Evolutionary conservation across 2,113 vertebrate genomes (phyloP), one percentile per base, ranked within the genome.

Genomic region (Collichthys lucidus): DNA sequence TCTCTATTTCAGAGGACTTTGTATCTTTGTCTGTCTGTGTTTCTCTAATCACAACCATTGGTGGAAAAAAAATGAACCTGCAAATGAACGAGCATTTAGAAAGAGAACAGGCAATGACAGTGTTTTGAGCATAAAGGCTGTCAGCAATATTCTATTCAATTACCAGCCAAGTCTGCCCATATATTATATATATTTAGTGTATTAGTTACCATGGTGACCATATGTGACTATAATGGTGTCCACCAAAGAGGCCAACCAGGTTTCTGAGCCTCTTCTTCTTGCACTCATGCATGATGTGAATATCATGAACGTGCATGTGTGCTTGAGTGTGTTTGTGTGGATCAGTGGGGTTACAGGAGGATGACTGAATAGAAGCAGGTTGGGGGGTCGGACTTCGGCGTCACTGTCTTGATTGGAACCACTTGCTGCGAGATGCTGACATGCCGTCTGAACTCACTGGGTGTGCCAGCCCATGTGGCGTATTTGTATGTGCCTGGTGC

Each of bases 361-460:
- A 74, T 17, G 82, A 83, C 53, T 86, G 69, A 50, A 79, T 0
- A 62, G 24, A 52, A 40, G 66, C 73, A 40, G 80, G 44, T 40
- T 40, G 72, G 79, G 84, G 77, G 80, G 83, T 81, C 66, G 65
- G 59, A 80, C 65, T 76, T 77, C 79, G 74, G 78, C 78, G 61
- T 81, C 78, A 6, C 77, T 62, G 85, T 77, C 70, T 79, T 82
- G 81, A 91, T 74, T 83, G 72, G 66, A 81, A 79, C 16, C 40
- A n/a, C 75, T 89, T n/a, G 44, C 85, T 87, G 86, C 15, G 87
- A 85, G 87, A 86, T 65, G 84, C 80, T 78, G 92, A 88, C 88
- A 89, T 52, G 77, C 79, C 83, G 82, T 88, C 87, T 89, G 87
- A 90, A 88, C 86, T 88, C 89, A 75, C 68, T 64, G 40, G 86